phyloP scores from a whole-genome alignment of 2,888 invertebrate genomes.

The Prosapia bicincta region DNA sequence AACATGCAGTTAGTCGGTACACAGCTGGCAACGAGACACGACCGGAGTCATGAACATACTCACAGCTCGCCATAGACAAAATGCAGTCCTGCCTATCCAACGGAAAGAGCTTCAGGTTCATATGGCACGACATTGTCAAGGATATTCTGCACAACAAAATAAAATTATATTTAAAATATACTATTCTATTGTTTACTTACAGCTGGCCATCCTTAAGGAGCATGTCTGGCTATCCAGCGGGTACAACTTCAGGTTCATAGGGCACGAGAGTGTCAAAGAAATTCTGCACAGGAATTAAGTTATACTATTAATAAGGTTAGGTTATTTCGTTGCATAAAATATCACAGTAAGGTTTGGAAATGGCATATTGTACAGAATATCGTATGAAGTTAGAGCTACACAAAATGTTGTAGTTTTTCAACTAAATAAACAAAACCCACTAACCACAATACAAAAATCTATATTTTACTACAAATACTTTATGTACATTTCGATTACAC shows the following conservation, averaged over 20 bases:
- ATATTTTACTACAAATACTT: too few relatives aligned
- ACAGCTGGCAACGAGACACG: background rate
- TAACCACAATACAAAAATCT: too few relatives aligned
- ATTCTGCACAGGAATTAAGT: slow-evolving; percentile 59
- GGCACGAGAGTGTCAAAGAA: slow-evolving; percentile 92
- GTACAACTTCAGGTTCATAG: slow-evolving; percentile 96
- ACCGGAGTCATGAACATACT: slow-evolving; percentile 63
- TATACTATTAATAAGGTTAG: too few relatives aligned
- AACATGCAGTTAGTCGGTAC: background rate
- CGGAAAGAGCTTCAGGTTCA: slow-evolving; percentile 96
- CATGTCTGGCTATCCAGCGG: slow-evolving; percentile 95
- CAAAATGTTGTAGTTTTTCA: too few relatives aligned
- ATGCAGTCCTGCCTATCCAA: slow-evolving; percentile 94
- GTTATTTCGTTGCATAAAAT: too few relatives aligned
- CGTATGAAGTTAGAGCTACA: too few relatives aligned
- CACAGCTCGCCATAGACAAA: slow-evolving; percentile 94
- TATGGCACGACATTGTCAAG: slow-evolving; percentile 92
- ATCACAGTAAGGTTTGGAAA: too few relatives aligned
- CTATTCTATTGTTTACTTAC: slow-evolving; percentile 63
- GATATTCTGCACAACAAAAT: slow-evolving; percentile 69
- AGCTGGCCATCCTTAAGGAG: slow-evolving; percentile 93
- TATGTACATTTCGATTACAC: too few relatives aligned
- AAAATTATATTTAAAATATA: slow-evolving; percentile 9
- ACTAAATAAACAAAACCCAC: too few relatives aligned
- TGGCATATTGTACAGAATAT: too few relatives aligned